phyloP scores from a whole-genome alignment of 2,113 vertebrate genomes.

The Cisticola juncidis region DNA sequence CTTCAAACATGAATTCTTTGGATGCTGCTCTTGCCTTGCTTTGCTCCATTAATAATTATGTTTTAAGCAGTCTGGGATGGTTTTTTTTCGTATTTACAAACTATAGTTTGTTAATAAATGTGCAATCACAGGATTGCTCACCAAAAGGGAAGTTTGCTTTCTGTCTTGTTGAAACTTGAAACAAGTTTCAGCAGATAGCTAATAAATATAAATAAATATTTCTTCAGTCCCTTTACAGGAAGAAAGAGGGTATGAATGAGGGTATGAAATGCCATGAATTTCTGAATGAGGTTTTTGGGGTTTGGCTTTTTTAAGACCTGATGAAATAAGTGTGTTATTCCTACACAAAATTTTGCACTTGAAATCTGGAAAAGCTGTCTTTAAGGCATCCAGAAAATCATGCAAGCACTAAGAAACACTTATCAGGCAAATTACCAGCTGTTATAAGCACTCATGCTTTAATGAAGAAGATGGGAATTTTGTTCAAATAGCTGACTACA shows the following conservation, averaged over 20 bases:
- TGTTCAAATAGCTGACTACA: neutral
- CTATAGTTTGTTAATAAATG: neutral
- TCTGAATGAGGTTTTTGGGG: neutral
- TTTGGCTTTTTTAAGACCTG: neutral
- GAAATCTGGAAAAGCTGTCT: neutral
- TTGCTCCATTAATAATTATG: conserved; percentile 55
- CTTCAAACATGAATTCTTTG: conserved; percentile 65
- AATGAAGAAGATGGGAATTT: neutral
- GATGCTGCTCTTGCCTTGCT: conserved; percentile 24
- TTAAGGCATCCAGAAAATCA: neutral
- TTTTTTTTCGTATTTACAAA: neutral
- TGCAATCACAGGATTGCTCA: neutral
- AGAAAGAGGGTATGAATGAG: neutral
- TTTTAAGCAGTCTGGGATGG: conserved; percentile 7
- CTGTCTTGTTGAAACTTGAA: neutral
- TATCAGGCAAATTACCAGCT: neutral
- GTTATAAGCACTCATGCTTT: neutral
- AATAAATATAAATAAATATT: neutral
- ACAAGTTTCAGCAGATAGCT: neutral
- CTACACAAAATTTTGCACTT: neutral
- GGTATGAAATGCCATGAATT: neutral
- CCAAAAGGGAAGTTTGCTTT: neutral
- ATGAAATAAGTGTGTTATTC: neutral
- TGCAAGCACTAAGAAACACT: neutral
- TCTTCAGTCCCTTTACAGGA: neutral